Conservation (phyloP, 2,888 invertebrate genomes). For the Palloptera scutellata region DNA sequence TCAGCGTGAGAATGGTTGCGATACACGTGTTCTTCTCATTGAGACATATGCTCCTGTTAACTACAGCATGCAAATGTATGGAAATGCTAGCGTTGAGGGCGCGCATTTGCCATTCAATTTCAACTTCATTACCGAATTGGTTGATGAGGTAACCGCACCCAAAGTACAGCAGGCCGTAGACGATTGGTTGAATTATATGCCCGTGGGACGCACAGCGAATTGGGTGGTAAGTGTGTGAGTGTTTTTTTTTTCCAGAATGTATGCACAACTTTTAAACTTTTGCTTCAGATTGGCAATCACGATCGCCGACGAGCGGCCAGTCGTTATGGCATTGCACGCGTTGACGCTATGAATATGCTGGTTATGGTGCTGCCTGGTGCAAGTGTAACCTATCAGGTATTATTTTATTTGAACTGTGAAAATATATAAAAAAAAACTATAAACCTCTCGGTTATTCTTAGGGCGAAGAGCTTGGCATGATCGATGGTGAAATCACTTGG, state of each 20-base stretch:
- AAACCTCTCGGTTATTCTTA: constrained; percentile 33
- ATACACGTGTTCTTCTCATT: constrained; percentile 67
- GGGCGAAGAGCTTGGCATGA: constrained; percentile 78
- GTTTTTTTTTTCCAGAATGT: neutral
- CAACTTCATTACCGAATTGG: constrained; percentile 66
- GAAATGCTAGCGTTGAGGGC: constrained; percentile 62
- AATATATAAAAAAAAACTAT: constrained; percentile 11
- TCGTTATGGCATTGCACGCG: constrained; percentile 72
- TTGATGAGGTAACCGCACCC: constrained; percentile 63
- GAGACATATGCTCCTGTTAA: constrained; percentile 68
- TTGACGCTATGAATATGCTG: constrained; percentile 83
- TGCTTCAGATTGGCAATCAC: constrained; percentile 75
- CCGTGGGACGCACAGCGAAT: constrained; percentile 66
- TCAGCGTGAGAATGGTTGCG: constrained; percentile 63
- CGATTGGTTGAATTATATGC: constrained; percentile 68
- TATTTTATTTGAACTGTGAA: no score
- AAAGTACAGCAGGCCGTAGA: constrained; percentile 66
- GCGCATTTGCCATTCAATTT: constrained; percentile 73
- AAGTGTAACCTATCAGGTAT: constrained; percentile 74
- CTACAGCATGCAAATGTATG: constrained; percentile 68
- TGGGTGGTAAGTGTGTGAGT: constrained; percentile 74
- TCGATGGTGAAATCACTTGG: constrained; percentile 64
- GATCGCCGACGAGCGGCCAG: constrained; percentile 75
- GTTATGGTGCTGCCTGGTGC: constrained; percentile 82
- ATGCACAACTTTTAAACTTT: no score